These are phyloP conservation scores for Hemibagrus wyckioides DNA, from an alignment of 2,113 vertebrate species.

Conservation along the genomic window DNA sequence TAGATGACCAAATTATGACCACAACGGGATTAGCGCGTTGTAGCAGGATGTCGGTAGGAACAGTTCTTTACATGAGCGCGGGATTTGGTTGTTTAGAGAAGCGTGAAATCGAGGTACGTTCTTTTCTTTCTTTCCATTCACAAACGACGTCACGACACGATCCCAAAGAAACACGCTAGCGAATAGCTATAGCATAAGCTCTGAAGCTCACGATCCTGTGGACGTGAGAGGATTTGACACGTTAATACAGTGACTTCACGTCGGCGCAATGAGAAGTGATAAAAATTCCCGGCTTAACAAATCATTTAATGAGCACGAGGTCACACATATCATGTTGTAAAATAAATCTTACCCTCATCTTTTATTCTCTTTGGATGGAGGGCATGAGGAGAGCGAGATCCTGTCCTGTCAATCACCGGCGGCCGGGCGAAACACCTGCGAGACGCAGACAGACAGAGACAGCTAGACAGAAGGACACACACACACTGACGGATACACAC, in stretches of 20 bases:
- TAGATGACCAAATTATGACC: no score
- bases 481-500: conserved; percentile 41
- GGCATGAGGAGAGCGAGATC: conserved; percentile 8
- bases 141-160: neutral
- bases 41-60: neutral
- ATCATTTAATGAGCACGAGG: conserved; percentile 38
- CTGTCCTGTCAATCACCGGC: conserved; percentile 39
- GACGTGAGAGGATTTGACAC: neutral
- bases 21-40: neutral
- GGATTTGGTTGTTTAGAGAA: neutral
- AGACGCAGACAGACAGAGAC: conserved; percentile 27
- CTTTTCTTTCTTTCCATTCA: neutral
- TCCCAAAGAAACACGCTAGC: neutral
- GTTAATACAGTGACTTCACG: conserved; percentile 5
- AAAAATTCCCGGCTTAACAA: conserved; percentile 28
- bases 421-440: neutral
- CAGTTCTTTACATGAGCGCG: neutral
- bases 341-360: conserved; percentile 29
- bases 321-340: conserved; percentile 4
- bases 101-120: neutral
- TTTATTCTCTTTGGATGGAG: conserved; percentile 37
- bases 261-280: conserved; percentile 23
- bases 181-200: neutral
- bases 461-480: conserved; percentile 37
- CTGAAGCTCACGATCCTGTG: neutral